Evolutionary conservation across 2,888 invertebrate species (phyloP), one percentile per base, ranked within the genome.

Genomic region (Mythimna loreyi): DNA sequence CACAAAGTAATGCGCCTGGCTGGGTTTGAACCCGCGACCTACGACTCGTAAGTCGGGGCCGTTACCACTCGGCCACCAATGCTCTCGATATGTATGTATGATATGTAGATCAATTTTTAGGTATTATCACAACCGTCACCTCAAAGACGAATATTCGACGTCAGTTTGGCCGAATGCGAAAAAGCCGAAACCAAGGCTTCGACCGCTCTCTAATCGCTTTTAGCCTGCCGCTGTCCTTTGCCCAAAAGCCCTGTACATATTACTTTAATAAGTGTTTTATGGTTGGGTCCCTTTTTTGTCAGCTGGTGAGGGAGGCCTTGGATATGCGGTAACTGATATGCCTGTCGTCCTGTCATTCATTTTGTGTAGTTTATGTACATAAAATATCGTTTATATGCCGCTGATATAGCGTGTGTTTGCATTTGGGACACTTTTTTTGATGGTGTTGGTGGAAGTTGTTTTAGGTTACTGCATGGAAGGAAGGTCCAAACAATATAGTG

Each of bases 281-380:
- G 75, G 68, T 66, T 73, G 68, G 55, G 59, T 49, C 76, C 83
- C 65, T 79, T 87, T 86, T 86, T 87, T 83, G 81, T 78, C 74
- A 70, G 66, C 60, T 73, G 63, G 36, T 7, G 49, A 67, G 55
- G 11, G 23, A 58, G 40, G 63, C 43, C 56, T 40, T 52, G 28
- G 68, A 56, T 72, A 36, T 58, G 30, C 53, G 63, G 69, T 64
- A 76, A 78, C 73, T 80, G 72, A 75, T 77, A 79, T 30, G 58
- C 67, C 23, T 59, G 63, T 62, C 56, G 60, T 67, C 67, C 60
- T 65, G 56, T 49, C 76, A 79, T 79, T 74, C 47, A 67, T 75
- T 67, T 71, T 53, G 52, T 58, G 53, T 77, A 56, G 53, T 66
- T 68, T 65, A 56, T 68, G 40, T 62, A 50, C 64, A 58, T 53